Evolutionary conservation across 2,113 vertebrate genomes (phyloP).

Genomic region (Bungarus multicinctus): DNA sequence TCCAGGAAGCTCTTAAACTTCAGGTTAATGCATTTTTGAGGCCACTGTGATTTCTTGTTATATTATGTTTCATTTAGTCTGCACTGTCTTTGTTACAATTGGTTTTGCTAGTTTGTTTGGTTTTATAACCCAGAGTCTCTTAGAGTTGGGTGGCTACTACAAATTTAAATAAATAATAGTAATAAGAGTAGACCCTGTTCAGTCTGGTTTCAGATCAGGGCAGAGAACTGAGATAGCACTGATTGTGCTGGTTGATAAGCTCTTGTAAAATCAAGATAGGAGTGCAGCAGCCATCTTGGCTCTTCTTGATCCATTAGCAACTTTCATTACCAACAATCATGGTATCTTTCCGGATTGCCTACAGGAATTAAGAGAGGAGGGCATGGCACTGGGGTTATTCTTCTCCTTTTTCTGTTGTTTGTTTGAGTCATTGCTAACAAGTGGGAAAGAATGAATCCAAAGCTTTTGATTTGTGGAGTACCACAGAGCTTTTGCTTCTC

Average conservation of each 20-base stretch:
- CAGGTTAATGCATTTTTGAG: not conserved
- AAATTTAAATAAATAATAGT: not conserved
- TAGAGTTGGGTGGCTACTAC: not conserved
- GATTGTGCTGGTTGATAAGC: not conserved
- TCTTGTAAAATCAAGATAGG: not conserved
- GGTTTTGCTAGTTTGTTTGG: not conserved
- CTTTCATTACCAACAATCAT: not conserved
- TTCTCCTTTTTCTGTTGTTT: not conserved
- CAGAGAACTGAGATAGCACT: not conserved
- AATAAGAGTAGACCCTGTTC: not conserved
- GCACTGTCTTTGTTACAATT: not conserved
- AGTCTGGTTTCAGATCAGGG: not conserved
- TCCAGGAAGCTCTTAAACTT: not conserved
- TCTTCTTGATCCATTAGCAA: not conserved
- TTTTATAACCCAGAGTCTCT: not conserved
- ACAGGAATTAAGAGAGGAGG: not conserved
- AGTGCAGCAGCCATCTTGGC: not conserved
- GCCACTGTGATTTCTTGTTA: not conserved
- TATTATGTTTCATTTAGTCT: not conserved
- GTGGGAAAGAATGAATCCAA: not conserved
- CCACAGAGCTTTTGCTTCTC: not conserved
- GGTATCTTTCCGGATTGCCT: not conserved
- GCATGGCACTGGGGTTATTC: not conserved
- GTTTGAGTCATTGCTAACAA: not conserved
- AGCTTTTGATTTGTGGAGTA: not conserved